A percentile compares a stretch with the other conserved stretches of the same genome.
These are phyloP conservation scores for Mesaphorura yosii DNA, from an alignment of 1,140 invertebrate genomes.

Conservation along the genomic window DNA sequence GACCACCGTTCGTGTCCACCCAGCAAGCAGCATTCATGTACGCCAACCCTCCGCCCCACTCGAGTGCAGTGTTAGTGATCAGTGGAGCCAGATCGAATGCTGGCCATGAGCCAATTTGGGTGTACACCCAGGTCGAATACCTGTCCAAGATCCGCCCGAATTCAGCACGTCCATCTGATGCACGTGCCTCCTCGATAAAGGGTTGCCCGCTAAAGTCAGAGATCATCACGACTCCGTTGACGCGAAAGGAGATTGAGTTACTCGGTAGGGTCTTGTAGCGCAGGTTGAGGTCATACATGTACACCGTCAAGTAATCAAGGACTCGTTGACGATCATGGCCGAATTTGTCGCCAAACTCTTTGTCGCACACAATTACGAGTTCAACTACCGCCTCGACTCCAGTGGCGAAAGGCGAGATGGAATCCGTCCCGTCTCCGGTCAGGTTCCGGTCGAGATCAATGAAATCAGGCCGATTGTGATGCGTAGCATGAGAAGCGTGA, in stretches of 20 bases:
- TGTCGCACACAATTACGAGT: neutral
- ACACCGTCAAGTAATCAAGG: conserved; percentile 8
- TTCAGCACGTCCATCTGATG: conserved; percentile 13
- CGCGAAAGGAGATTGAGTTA: neutral
- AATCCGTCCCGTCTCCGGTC: too few relatives aligned
- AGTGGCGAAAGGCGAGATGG: too few relatives aligned
- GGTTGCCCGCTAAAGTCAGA: conserved; percentile 9
- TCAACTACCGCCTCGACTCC: neutral
- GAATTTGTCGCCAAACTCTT: conserved; percentile 11
- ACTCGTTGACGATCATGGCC: conserved; percentile 1
- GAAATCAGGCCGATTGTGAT: too few relatives aligned
- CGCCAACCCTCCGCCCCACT: conserved; percentile 18
- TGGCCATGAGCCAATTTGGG: neutral
- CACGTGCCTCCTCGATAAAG: conserved; percentile 16
- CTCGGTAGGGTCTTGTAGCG: conserved; percentile 11
- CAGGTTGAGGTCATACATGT: conserved; percentile 16
- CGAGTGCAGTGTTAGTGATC: conserved; percentile 8
- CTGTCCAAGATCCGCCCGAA: conserved; percentile 8
- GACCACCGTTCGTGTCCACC: neutral
- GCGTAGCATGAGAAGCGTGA: too few relatives aligned
- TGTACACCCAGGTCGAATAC: conserved; percentile 10
- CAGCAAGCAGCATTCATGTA: conserved; percentile 6
- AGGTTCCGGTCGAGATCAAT: too few relatives aligned
- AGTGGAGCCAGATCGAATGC: conserved; percentile 8
- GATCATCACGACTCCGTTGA: conserved; percentile 6